These are phyloP conservation scores for Synchiropus splendidus DNA, from an alignment of 2,113 vertebrate species.

Conservation along the genomic window DNA sequence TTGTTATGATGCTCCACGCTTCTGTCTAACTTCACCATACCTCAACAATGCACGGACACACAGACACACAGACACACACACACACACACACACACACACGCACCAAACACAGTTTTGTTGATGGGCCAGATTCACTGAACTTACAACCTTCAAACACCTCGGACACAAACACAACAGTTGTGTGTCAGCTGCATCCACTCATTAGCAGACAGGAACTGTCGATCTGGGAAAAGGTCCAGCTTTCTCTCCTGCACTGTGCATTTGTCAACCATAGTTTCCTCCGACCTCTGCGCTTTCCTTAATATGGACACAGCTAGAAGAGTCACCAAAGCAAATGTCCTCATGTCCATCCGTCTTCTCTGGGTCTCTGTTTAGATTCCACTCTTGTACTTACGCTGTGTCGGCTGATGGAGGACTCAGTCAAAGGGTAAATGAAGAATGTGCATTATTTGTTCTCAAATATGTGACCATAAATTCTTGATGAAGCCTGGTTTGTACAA, in stretches of 20 bases:
- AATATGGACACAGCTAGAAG: conserved; percentile 30
- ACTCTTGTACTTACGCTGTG: too few species aligned
- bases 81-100: conserved; percentile 5
- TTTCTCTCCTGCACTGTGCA: conserved; percentile 3
- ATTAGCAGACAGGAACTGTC: conserved; percentile 43
- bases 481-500: too few species aligned
- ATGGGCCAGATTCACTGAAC: conserved; percentile 13
- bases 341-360: background rate
- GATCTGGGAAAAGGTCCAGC: conserved; percentile 32
- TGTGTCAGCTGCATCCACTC: conserved; percentile 9
- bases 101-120: conserved; percentile 1
- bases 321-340: conserved; percentile 13
- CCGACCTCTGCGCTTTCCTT: conserved; percentile 32
- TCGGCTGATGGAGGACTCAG: too few species aligned
- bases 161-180: conserved; percentile 8
- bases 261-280: conserved; percentile 14
- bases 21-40: conserved; percentile 12
- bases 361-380: conserved; percentile 1
- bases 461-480: too few species aligned
- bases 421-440: too few species aligned
- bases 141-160: background rate
- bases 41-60: background rate
- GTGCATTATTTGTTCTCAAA: too few species aligned
- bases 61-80: conserved; percentile 3
- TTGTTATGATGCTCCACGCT: conserved; percentile 4